These are phyloP conservation scores for Drosophila virilis DNA, from an alignment of 1,140 invertebrate species.

Conservation along the genomic window DNA sequence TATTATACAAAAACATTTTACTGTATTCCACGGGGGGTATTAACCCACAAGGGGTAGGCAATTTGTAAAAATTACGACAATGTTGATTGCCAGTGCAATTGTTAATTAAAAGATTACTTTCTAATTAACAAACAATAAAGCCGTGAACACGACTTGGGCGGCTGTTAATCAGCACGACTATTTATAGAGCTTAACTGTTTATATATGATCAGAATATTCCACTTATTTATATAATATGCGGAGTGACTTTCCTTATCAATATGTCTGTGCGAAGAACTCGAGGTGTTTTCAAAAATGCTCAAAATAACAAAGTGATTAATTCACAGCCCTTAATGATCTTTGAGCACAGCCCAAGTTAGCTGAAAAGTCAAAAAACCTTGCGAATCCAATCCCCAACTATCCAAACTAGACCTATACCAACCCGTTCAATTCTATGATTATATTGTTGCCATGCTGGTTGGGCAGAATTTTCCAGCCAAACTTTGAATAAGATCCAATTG, in stretches of 20 bases:
- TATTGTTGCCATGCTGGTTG: neutral
- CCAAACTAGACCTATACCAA: conserved; percentile 20
- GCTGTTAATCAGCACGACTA: conserved; percentile 51
- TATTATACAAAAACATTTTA: conserved; percentile 35
- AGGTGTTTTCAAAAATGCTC: conserved; percentile 24
- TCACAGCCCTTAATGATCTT: conserved; percentile 39
- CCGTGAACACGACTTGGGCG: conserved; percentile 43
- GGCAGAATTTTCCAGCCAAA: conserved; percentile 1
- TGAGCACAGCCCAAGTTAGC: neutral
- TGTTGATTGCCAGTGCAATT: conserved; percentile 22
- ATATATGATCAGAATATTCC: conserved; percentile 44
- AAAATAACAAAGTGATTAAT: conserved; percentile 71
- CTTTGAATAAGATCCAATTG: conserved; percentile 40
- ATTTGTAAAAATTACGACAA: conserved; percentile 2
- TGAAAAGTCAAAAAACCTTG: neutral
- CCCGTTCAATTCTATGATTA: conserved; percentile 32
- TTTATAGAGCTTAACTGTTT: conserved; percentile 48
- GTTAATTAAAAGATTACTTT: conserved; percentile 52
- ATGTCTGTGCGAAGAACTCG: neutral
- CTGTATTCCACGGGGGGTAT: conserved; percentile 8
- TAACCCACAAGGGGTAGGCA: neutral
- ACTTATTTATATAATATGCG: conserved; percentile 47
- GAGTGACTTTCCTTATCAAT: conserved; percentile 36
- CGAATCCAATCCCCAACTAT: neutral
- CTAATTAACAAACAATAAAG: conserved; percentile 32